A percentile compares a stretch with the other conserved stretches of the same genome.
These are phyloP conservation scores for Popillia japonica DNA, from an alignment of 1,140 invertebrate genomes.

Conservation along the genomic window DNA sequence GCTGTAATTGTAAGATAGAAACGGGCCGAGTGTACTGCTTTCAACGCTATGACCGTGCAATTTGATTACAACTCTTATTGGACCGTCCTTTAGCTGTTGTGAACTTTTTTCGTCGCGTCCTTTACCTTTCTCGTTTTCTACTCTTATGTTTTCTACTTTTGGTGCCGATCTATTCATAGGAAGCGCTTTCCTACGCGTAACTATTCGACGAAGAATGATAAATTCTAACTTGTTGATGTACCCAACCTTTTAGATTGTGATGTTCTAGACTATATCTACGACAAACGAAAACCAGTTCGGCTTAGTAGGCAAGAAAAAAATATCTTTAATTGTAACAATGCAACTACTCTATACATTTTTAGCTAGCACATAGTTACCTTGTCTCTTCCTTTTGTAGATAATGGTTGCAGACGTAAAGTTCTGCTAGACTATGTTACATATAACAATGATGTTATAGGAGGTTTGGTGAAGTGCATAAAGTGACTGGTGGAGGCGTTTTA, in stretches of 20 bases:
- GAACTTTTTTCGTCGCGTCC: neutral
- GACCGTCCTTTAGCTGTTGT: neutral
- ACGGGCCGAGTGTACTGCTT: neutral
- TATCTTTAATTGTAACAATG: too few relatives aligned
- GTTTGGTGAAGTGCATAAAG: too few relatives aligned
- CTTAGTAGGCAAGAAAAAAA: too few relatives aligned
- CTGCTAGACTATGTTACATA: too few relatives aligned
- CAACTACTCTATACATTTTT: too few relatives aligned
- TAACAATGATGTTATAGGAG: too few relatives aligned
- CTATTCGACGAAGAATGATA: neutral
- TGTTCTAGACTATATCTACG: too few relatives aligned
- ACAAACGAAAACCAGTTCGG: too few relatives aligned
- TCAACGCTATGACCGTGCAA: conserved; percentile 7
- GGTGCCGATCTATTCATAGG: neutral
- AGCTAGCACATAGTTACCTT: too few relatives aligned
- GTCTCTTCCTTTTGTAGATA: too few relatives aligned
- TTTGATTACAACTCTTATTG: conserved; percentile 25
- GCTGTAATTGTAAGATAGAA: conserved; percentile 54
- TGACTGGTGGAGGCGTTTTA: too few relatives aligned
- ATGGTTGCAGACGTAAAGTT: too few relatives aligned
- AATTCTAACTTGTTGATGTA: conserved; percentile 1
- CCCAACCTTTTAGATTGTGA: neutral
- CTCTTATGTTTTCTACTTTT: neutral
- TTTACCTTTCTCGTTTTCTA: neutral
- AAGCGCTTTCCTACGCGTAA: neutral